These are phyloP conservation scores for Dasysyrphus albostriatus DNA, from an alignment of 2,888 invertebrate genomes.

Conservation along the genomic window DNA sequence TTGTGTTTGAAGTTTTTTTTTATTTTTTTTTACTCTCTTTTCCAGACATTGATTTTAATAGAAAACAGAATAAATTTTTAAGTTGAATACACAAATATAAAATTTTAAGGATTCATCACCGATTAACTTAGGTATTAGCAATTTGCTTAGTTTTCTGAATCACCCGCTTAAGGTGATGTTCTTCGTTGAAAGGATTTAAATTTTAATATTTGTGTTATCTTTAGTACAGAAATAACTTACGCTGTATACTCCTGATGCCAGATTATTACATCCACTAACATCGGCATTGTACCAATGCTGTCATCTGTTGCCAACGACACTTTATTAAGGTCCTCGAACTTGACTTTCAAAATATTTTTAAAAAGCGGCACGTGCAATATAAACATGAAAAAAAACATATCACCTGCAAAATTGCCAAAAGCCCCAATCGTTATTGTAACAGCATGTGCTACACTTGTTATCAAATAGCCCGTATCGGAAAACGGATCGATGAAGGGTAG, in stretches of 20 bases:
- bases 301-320: slow-evolving; percentile 24
- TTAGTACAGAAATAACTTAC: slow-evolving; percentile 61
- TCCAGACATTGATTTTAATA: too few species aligned
- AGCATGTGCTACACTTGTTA: slow-evolving; percentile 66
- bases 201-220: too few species aligned
- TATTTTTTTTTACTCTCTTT: too few species aligned
- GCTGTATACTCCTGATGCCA: slow-evolving; percentile 78
- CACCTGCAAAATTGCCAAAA: slow-evolving; percentile 78
- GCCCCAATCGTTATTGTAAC: slow-evolving; percentile 71
- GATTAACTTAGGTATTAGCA: too few species aligned
- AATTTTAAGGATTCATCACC: too few species aligned
- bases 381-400: slow-evolving; percentile 79
- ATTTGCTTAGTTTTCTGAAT: too few species aligned
- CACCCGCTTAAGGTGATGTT: too few species aligned
- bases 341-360: slow-evolving; percentile 77
- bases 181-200: too few species aligned
- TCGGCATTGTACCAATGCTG: slow-evolving; percentile 7
- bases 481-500: slow-evolving; percentile 77
- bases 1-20: too few species aligned
- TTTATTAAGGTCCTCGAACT: slow-evolving; percentile 77
- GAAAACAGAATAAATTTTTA: too few species aligned
- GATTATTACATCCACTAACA: slow-evolving; percentile 75
- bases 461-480: slow-evolving; percentile 31
- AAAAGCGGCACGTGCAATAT: slow-evolving; percentile 77
- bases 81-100: too few species aligned